These are phyloP conservation scores for Motacilla tschutschensis DNA, from an alignment of 2,113 vertebrate genomes.

Conservation along the genomic window DNA sequence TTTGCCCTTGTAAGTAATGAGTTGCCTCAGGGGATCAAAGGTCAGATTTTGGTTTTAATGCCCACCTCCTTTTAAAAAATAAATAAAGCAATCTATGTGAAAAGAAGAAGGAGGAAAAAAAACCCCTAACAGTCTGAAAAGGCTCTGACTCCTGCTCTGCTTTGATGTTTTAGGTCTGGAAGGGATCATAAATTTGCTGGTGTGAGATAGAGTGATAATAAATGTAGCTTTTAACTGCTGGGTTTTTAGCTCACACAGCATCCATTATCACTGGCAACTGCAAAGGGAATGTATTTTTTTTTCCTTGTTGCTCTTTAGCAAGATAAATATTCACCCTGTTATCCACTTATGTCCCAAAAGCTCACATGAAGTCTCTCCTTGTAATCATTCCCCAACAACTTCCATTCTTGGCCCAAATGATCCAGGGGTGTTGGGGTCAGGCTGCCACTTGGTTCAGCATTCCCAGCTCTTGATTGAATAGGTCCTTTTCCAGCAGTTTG, in stretches of 20 bases:
- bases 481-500: neutral
- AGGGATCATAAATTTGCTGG: slow-evolving; percentile 65
- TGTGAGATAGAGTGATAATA: slow-evolving; percentile 64
- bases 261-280: slow-evolving; percentile 70
- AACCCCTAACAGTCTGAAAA: neutral
- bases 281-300: slow-evolving; percentile 22
- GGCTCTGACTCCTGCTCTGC: slow-evolving; percentile 45
- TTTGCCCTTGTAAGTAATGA: slow-evolving; percentile 54
- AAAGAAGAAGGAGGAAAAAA: neutral
- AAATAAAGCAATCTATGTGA: slow-evolving; percentile 56
- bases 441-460: neutral
- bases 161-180: slow-evolving; percentile 69
- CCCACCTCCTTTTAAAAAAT: slow-evolving; percentile 53
- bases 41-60: slow-evolving; percentile 50
- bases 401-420: neutral
- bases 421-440: neutral
- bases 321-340: slow-evolving; percentile 20
- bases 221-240: slow-evolving; percentile 54
- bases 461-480: neutral
- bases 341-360: slow-evolving; percentile 2
- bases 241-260: slow-evolving; percentile 51
- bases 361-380: neutral
- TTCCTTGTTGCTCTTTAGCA: slow-evolving; percentile 12
- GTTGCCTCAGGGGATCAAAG: slow-evolving; percentile 61
- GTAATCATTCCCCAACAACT: neutral